Conservation (phyloP, 2,113 vertebrate species). For the Agapornis roseicollis region DNA sequence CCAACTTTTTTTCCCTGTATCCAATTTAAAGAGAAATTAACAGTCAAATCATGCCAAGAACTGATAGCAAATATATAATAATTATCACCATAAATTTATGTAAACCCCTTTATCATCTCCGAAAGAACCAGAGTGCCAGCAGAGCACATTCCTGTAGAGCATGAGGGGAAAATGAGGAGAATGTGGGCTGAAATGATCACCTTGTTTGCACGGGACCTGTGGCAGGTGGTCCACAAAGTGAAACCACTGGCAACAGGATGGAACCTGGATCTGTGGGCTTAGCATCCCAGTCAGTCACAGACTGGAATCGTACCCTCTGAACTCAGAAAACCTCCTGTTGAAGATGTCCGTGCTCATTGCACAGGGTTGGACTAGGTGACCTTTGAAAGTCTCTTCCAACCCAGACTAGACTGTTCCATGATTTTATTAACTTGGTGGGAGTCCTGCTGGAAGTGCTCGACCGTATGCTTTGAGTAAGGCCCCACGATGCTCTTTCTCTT, state of each 20-base stretch:
- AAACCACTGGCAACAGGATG: not conserved
- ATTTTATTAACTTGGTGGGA: not conserved
- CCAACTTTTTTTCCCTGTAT: not conserved
- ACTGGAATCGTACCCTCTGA: not conserved
- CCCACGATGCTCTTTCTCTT: not conserved
- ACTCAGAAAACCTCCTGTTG: not conserved
- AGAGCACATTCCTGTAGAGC: not conserved
- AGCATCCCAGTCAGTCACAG: not conserved
- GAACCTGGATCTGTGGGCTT: not conserved
- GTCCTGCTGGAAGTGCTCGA: not conserved
- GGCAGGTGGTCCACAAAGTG: not conserved
- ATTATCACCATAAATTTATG: not conserved
- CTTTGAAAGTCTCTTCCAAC: not conserved
- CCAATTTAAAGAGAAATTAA: not conserved
- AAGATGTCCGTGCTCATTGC: not conserved
- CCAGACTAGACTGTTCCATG: not conserved
- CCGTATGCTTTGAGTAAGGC: accelerated
- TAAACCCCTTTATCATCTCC: accelerated
- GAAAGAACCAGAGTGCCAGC: not conserved
- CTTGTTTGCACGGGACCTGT: not conserved
- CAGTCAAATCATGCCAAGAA: accelerated
- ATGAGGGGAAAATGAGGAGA: not conserved
- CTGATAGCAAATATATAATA: not conserved
- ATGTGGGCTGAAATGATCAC: accelerated
- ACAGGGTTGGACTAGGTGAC: not conserved